phyloP scores from a whole-genome alignment of 2,113 vertebrate genomes.

The Excalfactoria chinensis region DNA sequence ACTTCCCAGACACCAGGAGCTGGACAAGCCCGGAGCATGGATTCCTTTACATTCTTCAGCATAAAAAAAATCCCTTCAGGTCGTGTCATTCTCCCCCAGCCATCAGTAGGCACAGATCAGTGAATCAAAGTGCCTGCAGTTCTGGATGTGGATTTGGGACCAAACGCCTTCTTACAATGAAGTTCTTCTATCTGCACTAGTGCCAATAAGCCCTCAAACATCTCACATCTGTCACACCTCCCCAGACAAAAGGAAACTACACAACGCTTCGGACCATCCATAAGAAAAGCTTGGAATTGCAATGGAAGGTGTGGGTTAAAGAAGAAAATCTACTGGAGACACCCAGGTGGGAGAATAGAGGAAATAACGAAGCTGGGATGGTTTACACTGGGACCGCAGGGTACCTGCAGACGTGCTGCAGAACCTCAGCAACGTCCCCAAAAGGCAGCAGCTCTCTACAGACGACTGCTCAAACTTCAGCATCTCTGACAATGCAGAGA shows the following conservation, averaged over 20 bases:
- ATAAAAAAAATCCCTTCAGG: not conserved
- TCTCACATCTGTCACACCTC: not conserved
- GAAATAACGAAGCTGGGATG: not conserved
- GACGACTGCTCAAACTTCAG: not conserved
- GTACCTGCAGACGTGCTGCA: not conserved
- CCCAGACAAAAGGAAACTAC: not conserved
- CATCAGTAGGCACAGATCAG: not conserved
- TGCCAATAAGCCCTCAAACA: not conserved
- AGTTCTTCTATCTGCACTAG: not conserved
- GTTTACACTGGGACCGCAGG: not conserved
- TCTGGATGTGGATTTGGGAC: not conserved
- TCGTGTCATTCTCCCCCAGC: not conserved
- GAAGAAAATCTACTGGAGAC: not conserved
- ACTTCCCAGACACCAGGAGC: not conserved
- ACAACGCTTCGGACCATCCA: not conserved
- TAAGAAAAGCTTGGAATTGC: not conserved
- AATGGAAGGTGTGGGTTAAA: not conserved
- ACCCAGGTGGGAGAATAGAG: not conserved
- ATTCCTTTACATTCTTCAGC: not conserved
- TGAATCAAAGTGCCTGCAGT: not conserved
- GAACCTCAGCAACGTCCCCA: not conserved
- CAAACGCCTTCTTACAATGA: not conserved
- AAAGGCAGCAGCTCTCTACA: not conserved
- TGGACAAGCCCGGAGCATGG: not conserved
- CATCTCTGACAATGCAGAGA: not conserved